Base-by-base conservation (phyloP, 2,797 vertebrate genomes). In the Bradypodion pumilum region DNA sequence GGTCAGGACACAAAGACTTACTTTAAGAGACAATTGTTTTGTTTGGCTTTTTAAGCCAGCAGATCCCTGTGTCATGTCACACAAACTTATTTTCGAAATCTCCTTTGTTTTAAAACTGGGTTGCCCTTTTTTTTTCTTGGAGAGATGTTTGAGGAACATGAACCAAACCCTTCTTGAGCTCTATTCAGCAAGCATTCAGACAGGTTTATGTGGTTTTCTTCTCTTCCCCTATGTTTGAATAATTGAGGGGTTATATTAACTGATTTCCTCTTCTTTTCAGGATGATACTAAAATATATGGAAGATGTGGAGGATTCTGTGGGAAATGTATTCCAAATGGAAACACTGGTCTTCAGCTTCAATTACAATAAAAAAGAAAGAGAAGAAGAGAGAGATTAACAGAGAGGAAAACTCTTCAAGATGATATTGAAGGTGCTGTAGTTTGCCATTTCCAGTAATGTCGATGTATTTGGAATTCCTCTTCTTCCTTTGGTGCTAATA, bases 221-320 rank as follows among this genome's bases (percentile, higher is more conserved):
- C 40, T 35, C 29, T 88, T 82, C 72, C 12, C 49, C 37, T 70
- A 56, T 1, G 44, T 81, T 78, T 81, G n/a, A 32, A 25, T 42
- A 0, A 0, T 1, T 74, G 29, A 15, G 35, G 37, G 32, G 73
- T 62, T 83, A 49, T 82, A 70, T 68, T 82, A 19, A 78, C 0
- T 85, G 49, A 85, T 16, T 80, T 29, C 89, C 73, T 25, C 80
- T 10, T 91, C n/a, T 91, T 94, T 89, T 84, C 94, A 99, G 98
- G 98, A 99, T 49, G 98, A 98, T 85, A 97, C 96, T 87, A 98
- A 98, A 96, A 97, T 99, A 91, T 98, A 98, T 8, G 98, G 98
- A 81, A 97, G 97, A 94, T 99, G 98, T 86, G 98, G 98, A 85
- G 98, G 98, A 52, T 98, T 98, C 95, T 99, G 98, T 95, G 98